Evolutionary conservation across 1,140 invertebrate genomes (phyloP).

Genomic region (Zaprionus lachaisei): DNA sequence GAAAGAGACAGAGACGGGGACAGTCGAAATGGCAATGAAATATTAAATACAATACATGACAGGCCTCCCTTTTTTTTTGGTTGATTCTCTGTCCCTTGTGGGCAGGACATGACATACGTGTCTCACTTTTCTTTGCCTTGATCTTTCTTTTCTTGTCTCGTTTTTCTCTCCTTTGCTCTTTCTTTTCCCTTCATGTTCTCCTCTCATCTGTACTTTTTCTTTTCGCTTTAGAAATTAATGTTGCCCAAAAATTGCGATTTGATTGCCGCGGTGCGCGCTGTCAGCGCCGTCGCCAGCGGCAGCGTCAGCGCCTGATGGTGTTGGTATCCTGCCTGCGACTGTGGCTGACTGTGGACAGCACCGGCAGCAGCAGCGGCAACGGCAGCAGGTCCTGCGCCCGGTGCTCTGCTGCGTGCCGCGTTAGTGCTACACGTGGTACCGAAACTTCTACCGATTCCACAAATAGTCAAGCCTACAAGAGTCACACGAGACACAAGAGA

Average conservation of each 20-base stretch:
- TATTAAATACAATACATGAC: slow-evolving; percentile 46
- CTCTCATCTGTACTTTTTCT: slow-evolving; percentile 24
- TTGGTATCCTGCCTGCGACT: slow-evolving; percentile 77
- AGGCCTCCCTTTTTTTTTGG: slow-evolving; percentile 26
- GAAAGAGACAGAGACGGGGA: slow-evolving; percentile 17
- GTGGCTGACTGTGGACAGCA: slow-evolving; percentile 57
- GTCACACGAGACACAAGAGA: slow-evolving; percentile 75
- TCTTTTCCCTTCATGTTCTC: slow-evolving; percentile 26
- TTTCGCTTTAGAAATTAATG: slow-evolving; percentile 77
- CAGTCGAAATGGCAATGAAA: slow-evolving; percentile 50
- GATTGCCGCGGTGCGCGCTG: slow-evolving; percentile 80
- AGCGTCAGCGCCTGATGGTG: slow-evolving; percentile 75
- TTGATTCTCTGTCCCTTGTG: not conserved
- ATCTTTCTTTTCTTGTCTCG: not conserved
- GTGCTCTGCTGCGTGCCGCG: slow-evolving; percentile 69
- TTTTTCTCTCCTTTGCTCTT: not conserved
- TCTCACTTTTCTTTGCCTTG: not conserved
- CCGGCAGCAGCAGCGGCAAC: slow-evolving; percentile 50
- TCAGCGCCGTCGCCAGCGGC: slow-evolving; percentile 79
- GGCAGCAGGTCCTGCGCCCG: slow-evolving; percentile 43
- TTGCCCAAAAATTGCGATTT: slow-evolving; percentile 84
- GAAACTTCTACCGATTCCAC: slow-evolving; percentile 84
- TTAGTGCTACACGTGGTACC: slow-evolving; percentile 81
- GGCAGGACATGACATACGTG: not conserved
- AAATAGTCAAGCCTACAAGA: slow-evolving; percentile 84